phyloP scores from a whole-genome alignment of 1,140 invertebrate species.

The Lepidurus packardi region DNA sequence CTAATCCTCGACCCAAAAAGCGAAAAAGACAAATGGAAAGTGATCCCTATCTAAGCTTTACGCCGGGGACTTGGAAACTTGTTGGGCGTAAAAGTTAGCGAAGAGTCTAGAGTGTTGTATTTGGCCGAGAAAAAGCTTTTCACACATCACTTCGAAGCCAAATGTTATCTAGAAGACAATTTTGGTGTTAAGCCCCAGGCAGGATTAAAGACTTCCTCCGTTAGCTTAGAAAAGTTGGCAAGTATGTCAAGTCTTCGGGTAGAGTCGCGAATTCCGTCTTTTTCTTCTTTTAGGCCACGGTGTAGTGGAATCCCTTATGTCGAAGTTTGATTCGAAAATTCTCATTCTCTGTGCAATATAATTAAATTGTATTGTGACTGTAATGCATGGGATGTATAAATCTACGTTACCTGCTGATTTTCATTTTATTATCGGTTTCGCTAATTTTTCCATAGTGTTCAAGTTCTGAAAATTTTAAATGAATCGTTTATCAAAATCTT shows the following conservation, averaged over 20 bases:
- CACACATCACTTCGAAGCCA: not conserved
- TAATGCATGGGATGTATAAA: too few relatives aligned
- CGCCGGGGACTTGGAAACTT: not conserved
- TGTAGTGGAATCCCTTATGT: too few relatives aligned
- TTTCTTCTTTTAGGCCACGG: too few relatives aligned
- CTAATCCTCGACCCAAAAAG: not conserved
- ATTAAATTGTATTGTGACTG: too few relatives aligned
- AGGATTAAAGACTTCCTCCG: not conserved
- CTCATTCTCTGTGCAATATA: too few relatives aligned
- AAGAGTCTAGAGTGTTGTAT: not conserved
- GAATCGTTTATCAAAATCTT: too few relatives aligned
- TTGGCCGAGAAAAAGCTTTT: not conserved
- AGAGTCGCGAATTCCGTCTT: too few relatives aligned
- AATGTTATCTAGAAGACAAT: not conserved
- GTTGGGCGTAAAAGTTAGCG: not conserved
- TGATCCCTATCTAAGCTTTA: conserved; percentile 19
- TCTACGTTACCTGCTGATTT: too few relatives aligned
- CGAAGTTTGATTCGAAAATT: too few relatives aligned
- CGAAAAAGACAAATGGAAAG: not conserved
- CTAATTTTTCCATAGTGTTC: too few relatives aligned
- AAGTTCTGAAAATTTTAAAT: too few relatives aligned
- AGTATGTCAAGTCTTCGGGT: not conserved
- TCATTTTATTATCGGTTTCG: too few relatives aligned
- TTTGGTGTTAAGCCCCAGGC: not conserved
- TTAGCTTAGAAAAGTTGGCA: not conserved